Evolutionary conservation across 30 jellyfish, hydroid and myxozoan genomes (phyloP).

Genomic region (Mastigias papua): DNA sequence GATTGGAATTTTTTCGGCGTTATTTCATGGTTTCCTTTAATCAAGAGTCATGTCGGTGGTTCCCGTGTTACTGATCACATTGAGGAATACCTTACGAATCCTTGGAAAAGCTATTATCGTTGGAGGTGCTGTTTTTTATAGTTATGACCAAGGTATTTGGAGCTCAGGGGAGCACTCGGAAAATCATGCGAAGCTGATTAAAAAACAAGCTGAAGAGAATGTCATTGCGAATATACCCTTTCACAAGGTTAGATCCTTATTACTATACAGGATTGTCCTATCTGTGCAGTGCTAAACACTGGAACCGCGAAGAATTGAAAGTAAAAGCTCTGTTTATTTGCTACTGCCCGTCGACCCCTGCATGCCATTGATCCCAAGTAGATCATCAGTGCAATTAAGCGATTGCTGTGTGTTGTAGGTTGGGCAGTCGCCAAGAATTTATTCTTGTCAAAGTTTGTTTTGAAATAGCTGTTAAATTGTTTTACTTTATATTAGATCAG

Average conservation of each 20-base stretch:
- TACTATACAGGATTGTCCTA: no score
- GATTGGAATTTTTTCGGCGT: neutral
- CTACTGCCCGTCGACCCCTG: no score
- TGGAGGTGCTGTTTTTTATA: constrained; percentile 66
- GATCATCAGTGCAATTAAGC: no score
- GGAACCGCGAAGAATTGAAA: no score
- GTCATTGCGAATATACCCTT: constrained; percentile 46
- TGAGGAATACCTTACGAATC: constrained; percentile 47
- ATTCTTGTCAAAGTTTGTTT: no score
- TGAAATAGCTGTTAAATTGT: no score
- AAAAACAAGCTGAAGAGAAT: constrained; percentile 55
- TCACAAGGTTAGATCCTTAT: constrained; percentile 27
- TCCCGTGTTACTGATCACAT: constrained; percentile 49
- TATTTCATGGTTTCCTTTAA: neutral
- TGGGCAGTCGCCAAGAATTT: no score
- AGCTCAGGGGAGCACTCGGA: constrained; percentile 50
- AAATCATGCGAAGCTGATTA: constrained; percentile 39
- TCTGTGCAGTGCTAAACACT: no score
- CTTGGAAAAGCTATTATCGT: constrained; percentile 63
- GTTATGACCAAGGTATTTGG: constrained; percentile 69
- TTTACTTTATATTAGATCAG: no score
- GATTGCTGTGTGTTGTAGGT: no score
- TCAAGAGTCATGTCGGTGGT: constrained; percentile 41
- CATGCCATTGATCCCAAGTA: no score
- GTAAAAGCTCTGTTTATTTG: no score